phyloP scores from a whole-genome alignment of 1,140 invertebrate species.

The Ganaspis sp. region DNA sequence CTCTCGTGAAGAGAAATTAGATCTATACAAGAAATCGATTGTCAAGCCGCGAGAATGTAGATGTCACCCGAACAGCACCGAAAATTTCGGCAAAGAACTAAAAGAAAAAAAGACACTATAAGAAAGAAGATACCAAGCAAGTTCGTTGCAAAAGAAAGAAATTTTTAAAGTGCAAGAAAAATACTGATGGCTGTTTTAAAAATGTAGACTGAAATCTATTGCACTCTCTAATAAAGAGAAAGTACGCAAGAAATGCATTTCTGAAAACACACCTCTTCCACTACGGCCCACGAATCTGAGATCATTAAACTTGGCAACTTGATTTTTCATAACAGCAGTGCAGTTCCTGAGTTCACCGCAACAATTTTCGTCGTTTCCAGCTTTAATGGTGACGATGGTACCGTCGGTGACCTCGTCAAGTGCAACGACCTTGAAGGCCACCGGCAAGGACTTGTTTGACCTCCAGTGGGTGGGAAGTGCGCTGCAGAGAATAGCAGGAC shows the following conservation, averaged over 20 bases:
- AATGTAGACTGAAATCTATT: no score
- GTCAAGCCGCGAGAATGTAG: no score
- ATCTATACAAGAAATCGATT: no score
- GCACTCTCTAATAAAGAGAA: not conserved
- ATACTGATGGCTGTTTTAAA: no score
- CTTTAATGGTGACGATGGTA: conserved; percentile 93
- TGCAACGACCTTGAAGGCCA: conserved; percentile 94
- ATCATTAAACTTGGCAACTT: conserved; percentile 98
- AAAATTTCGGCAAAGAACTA: no score
- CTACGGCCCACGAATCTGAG: conserved; percentile 96
- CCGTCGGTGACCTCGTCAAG: conserved; percentile 95
- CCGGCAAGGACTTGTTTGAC: conserved; percentile 96
- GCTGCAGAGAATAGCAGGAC: conserved; percentile 94
- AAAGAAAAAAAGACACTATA: no score
- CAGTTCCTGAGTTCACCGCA: conserved; percentile 95
- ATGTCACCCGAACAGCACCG: no score
- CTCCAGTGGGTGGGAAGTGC: conserved; percentile 94
- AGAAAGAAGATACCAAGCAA: no score
- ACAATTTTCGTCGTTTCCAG: conserved; percentile 97
- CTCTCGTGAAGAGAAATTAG: no score
- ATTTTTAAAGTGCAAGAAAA: no score
- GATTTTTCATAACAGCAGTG: conserved; percentile 96
- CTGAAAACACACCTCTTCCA: conserved; percentile 84
- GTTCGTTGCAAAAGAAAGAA: no score
- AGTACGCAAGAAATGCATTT: not conserved